Evolutionary conservation across 2,888 invertebrate genomes (phyloP), one percentile per base, ranked within the genome.

Genomic region (Syrista parreyssii): DNA sequence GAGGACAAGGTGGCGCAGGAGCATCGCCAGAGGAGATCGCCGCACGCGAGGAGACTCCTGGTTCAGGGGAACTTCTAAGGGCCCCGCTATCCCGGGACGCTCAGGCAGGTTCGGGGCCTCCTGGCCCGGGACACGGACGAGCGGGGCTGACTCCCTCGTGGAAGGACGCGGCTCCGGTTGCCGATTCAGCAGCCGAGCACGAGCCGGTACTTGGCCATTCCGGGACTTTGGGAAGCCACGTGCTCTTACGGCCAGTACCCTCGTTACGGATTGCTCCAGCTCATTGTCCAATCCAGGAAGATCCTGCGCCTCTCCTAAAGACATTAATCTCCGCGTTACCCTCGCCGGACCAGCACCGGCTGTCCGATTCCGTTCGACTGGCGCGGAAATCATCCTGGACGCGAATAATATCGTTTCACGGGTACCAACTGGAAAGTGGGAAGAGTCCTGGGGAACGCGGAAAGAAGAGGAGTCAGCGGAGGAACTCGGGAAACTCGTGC

Each of bases 1-100:
- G 77, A 72, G 79, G 78, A 76, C 81, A 83, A 80, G 82, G 71
- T 69, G 74, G 32, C 75, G 72, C 75, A 72, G 69, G 69, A 34
- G 81, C 80, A 32, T 75, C 82, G 78, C 83, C 84, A 83, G 80
- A 82, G 32, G 75, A 40, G 68, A 76, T 74, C 75, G 40, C 74
- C 76, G 69, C 74, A 72, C 77, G 77, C 79, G 75, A 76, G 78
- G 75, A 79, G 75, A 78, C 77, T 78, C 77, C 82, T 86, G 85
- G 82, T 82, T 82, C 87, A 86, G 88, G 88, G 88, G 88, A 87
- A 89, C 87, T 88, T 85, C 86, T 87, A 86, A 88, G 86, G 84
- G 87, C 86, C 86, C 87, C 87, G 88, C 87, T 85, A 83, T 84
- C 83, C 86, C 84, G 86, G 85, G 82, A 82, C 85, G 84, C 81